Evolutionary conservation across 2,888 invertebrate genomes (phyloP).

Genomic region (Spicauda simplicius): DNA sequence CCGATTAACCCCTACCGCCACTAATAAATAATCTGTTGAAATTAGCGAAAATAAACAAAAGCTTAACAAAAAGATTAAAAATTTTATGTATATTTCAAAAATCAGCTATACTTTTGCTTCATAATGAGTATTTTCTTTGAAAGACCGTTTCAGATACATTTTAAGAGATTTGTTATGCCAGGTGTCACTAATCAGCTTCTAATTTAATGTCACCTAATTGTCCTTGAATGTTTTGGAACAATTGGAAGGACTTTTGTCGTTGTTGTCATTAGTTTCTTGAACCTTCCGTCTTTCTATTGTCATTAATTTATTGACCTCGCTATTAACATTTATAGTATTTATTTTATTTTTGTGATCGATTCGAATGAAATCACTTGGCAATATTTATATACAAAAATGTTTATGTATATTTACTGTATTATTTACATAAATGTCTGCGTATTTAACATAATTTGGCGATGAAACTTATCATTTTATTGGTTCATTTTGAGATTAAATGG

Average conservation of each 20-base stretch:
- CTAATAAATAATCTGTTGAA: constrained; percentile 2
- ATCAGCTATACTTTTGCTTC: neutral
- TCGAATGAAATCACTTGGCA: neutral
- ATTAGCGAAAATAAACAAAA: neutral
- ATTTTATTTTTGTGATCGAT: neutral
- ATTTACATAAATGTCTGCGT: no score
- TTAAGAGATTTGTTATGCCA: constrained; percentile 7
- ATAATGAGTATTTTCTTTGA: constrained; percentile 4
- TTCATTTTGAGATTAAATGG: no score
- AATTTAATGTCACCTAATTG: constrained; percentile 37
- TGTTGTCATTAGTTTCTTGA: constrained; percentile 1
- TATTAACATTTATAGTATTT: neutral
- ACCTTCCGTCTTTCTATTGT: constrained; percentile 1
- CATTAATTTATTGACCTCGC: neutral
- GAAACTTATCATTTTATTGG: no score
- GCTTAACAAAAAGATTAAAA: neutral
- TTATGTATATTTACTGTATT: no score
- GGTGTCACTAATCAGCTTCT: constrained; percentile 41
- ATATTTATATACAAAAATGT: no score
- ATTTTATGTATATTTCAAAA: neutral
- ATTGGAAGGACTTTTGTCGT: neutral
- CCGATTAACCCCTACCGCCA: neutral
- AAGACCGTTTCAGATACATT: constrained; percentile 3
- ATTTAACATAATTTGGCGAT: no score
- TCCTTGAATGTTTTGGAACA: constrained; percentile 32